Conservation (phyloP, 2,888 invertebrate genomes). For the Aleiodes alternator region DNA sequence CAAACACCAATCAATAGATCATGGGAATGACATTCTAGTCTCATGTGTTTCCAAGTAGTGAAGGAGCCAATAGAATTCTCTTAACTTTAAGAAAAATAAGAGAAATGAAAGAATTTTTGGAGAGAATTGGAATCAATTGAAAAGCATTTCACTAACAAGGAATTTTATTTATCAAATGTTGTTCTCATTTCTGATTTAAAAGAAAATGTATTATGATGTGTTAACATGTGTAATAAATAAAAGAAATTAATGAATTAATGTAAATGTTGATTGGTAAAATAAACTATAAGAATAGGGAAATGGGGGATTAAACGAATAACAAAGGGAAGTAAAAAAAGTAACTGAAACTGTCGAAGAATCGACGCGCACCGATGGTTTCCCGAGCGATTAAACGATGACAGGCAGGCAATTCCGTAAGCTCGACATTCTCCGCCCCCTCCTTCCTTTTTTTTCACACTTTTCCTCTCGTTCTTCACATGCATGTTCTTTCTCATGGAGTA, state of each 20-base stretch:
- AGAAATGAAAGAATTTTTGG: too few species aligned
- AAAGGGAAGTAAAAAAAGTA: constrained; percentile 1
- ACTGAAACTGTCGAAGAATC: constrained; percentile 37
- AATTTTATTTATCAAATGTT: too few species aligned
- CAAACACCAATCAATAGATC: too few species aligned
- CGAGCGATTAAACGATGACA: constrained; percentile 47
- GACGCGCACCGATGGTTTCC: constrained; percentile 42
- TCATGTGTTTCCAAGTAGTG: too few species aligned
- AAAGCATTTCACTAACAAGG: too few species aligned
- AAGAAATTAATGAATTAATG: not conserved
- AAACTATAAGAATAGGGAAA: not conserved
- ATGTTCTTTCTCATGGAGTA: constrained; percentile 9
- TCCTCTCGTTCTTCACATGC: constrained; percentile 11
- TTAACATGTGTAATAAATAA: too few species aligned
- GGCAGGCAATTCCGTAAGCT: constrained; percentile 41
- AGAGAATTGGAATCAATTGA: too few species aligned
- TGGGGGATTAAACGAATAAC: constrained; percentile 1
- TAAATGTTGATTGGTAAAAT: constrained; percentile 13
- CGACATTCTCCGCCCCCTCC: constrained; percentile 4
- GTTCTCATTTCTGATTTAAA: too few species aligned
- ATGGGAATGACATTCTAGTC: too few species aligned
- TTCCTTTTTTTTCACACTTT: not conserved
- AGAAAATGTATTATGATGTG: too few species aligned
- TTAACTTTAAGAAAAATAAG: too few species aligned
- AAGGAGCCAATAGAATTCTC: too few species aligned